Base-by-base conservation (phyloP, 2,888 invertebrate species). In the Pyrrhia umbra region DNA sequence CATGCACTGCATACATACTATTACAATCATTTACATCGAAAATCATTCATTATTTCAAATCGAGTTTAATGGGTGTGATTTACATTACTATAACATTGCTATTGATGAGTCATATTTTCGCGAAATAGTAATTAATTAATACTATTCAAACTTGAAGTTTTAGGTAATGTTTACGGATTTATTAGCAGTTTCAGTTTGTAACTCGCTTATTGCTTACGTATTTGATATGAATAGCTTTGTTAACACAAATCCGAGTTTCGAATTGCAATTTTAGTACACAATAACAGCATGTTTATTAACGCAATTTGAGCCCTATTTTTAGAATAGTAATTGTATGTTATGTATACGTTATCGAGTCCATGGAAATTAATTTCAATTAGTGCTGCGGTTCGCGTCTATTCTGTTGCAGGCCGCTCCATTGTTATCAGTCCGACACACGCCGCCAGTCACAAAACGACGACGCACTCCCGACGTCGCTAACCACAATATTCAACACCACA, bases 391-490 rank as follows among this genome's bases (percentile, higher is more conserved):
- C 59, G 40, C 45, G 54, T 55, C 54, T 61, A 60, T 54, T 66
- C 49, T 57, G 66, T 10, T 43, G 20, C 30, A 49, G 46, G 58
- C n/a, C 43, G 47, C 45, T 40, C 20, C 45, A 70, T 59, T 70
- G 66, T 65, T 71, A 71, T 71, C 72, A 57, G 40, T 39, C 20
- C 18, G n/a, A 40, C 72, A 54, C 59, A 65, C 39, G 37, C 54
- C 39, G 18, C 39, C 45, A 55, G 54, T 58, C 52, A 58, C 34
- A 34, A 34, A 51, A 70, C 59, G 39, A 42, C 47, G 42, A 45
- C 37, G 16, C 16, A 57, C 50, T 37, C 49, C 23, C 40, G 37
- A 13, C 54, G 21, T 66, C 21, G 30, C 47, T 57, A 61, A 59
- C 64, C 56, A 52, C 68, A 70, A 69, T 25, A 37, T 62, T 39